These are phyloP conservation scores for Nomada fucata DNA, from an alignment of 2,888 invertebrate genomes.

Conservation along the genomic window DNA sequence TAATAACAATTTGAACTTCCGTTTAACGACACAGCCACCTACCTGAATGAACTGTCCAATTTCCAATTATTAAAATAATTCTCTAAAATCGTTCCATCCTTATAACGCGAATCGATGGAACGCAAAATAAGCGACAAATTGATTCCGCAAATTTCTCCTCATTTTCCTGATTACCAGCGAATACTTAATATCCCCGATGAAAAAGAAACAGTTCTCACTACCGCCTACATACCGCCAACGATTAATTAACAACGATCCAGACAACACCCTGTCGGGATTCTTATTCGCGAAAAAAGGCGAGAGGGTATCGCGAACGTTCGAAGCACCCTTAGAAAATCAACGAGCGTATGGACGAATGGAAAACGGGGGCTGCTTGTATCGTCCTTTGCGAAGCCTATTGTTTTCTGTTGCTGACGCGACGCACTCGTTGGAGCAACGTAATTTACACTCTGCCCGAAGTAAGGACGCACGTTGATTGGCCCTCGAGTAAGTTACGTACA, in stretches of 20 bases:
- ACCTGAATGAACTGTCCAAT: no score
- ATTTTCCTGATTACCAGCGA: no score
- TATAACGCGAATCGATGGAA: no score
- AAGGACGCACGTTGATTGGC: constrained; percentile 23
- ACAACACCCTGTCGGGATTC: neutral
- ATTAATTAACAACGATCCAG: neutral
- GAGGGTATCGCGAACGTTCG: constrained; percentile 2
- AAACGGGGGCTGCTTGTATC: constrained; percentile 11
- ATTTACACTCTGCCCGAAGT: constrained; percentile 25
- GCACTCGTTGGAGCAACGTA: constrained; percentile 15
- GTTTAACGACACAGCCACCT: no score
- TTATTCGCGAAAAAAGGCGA: neutral
- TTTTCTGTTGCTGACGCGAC: constrained; percentile 25
- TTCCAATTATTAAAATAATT: no score
- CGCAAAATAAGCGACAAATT: no score
- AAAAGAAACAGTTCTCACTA: no score
- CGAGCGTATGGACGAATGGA: neutral
- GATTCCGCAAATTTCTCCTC: no score
- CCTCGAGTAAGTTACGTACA: neutral
- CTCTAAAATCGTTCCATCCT: no score
- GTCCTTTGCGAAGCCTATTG: constrained; percentile 36
- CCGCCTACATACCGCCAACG: no score
- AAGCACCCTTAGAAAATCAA: constrained; percentile 9
- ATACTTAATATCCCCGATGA: no score
- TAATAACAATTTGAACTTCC: no score